phyloP scores from a whole-genome alignment of 92 coral and sea anemone species.

The Anthopleura xanthogrammica region DNA sequence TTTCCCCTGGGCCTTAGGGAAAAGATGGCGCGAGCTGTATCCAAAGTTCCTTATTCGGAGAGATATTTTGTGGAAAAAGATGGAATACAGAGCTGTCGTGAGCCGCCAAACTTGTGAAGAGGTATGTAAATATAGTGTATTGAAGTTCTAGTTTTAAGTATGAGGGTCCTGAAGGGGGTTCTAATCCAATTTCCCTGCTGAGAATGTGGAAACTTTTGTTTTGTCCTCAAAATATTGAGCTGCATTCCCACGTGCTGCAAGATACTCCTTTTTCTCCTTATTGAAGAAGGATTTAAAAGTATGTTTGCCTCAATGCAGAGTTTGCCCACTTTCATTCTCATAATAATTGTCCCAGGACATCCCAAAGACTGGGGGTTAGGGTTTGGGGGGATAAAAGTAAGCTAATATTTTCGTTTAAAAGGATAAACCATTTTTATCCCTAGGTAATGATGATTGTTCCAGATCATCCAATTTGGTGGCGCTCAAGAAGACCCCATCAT shows the following conservation, averaged over 20 bases:
- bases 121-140: slow-evolving; percentile 38
- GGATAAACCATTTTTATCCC: background rate
- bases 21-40: slow-evolving; percentile 92
- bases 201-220: too few relatives aligned
- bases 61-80: slow-evolving; percentile 86
- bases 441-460: slow-evolving; percentile 95
- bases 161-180: too few relatives aligned
- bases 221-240: too few relatives aligned
- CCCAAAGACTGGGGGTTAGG: background rate
- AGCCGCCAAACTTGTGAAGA: slow-evolving; percentile 96
- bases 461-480: slow-evolving; percentile 94
- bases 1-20: slow-evolving; percentile 97
- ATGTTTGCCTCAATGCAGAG: too few relatives aligned
- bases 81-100: slow-evolving; percentile 92
- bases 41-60: slow-evolving; percentile 79
- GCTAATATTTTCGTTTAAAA: background rate
- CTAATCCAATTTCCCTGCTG: too few relatives aligned
- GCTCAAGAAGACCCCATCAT: slow-evolving; percentile 82
- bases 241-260: too few relatives aligned
- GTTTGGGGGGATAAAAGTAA: background rate
- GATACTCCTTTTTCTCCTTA: too few relatives aligned
- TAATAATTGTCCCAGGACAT: too few relatives aligned
- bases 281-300: too few relatives aligned
- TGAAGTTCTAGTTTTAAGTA: background rate
- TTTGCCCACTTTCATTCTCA: too few relatives aligned